Evolutionary conservation across 2,797 vertebrate species (phyloP).

Genomic region (Amniataba percoides): DNA sequence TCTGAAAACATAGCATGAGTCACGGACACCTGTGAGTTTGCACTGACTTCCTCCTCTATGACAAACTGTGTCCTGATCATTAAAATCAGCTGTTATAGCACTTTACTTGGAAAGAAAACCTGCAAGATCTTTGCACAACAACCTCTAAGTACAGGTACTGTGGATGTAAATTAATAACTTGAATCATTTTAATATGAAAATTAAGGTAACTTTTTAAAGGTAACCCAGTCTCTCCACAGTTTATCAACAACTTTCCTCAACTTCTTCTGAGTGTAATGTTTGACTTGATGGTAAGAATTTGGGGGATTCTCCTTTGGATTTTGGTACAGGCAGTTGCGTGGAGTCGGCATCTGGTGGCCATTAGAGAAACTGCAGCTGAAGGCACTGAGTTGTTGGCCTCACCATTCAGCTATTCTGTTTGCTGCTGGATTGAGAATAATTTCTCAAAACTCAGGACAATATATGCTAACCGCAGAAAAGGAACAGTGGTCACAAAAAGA

Average conservation of each 20-base stretch:
- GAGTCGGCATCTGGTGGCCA: conserved; percentile 39
- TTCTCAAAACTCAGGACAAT: neutral
- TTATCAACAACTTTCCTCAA: neutral
- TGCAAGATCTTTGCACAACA: neutral
- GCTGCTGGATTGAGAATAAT: neutral
- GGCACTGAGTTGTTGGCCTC: neutral
- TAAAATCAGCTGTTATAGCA: neutral
- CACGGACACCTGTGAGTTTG: neutral
- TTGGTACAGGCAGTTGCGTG: neutral
- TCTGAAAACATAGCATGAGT: neutral
- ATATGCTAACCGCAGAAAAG: neutral
- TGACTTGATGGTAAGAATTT: neutral
- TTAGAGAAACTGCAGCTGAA: conserved; percentile 12
- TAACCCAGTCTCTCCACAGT: too few relatives aligned
- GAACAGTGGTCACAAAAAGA: neutral
- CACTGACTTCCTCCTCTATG: neutral
- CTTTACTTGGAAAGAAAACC: neutral
- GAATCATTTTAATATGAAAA: too few relatives aligned
- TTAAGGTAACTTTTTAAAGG: too few relatives aligned
- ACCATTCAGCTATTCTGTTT: neutral
- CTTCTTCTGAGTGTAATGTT: neutral
- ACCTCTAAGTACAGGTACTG: neutral
- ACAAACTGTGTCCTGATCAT: neutral
- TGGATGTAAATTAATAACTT: too few relatives aligned
- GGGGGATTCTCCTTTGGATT: neutral